Evolutionary conservation across 2,797 vertebrate genomes (phyloP), one percentile per base, ranked within the genome.

Genomic region (Clarias fuscus): DNA sequence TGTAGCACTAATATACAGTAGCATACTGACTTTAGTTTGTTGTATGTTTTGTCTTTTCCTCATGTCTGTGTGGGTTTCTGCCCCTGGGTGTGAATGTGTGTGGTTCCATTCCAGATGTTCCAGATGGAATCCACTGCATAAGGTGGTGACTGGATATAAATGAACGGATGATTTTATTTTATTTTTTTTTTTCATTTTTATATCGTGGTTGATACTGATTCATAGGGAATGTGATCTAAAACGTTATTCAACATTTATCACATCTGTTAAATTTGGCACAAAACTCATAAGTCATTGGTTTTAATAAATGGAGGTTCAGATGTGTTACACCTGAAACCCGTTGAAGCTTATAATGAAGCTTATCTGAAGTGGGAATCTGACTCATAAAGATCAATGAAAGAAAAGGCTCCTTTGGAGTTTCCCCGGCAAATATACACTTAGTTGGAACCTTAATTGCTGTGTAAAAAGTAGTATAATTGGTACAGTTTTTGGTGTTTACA

Each of bases 271-370:
- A 5, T 64, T 65, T 48, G 40, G 33, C 13, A 43, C 37, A 27
- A 37, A 61, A 1, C 10, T 37, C 30, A 14, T 56, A 22, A n/a
- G 30, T 24, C 11, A 62, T 24, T 79, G 53, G 58, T 37, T 78
- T 61, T 61, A 30, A 7, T 78, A 37, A 78, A 61, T 24, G 11
- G 17, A 61, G 76, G 17, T 33, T 59, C 76, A 22, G 76, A 82
- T 65, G 79, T 71, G 27, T 71, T 83, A 15, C 13, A 40, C 76
- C 76, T 79, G 58, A 79, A 79, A 61, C 30, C 17, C 11, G 7
- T 43, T 64, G 33, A 56, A 56, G 53, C 53, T 56, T 13, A 37
- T 61, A 78, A 77, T 77, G 56, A 77, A 56, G 48, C 48, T 53
- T 77, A 77, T 30, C 48, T 59, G 75, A 77, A 37, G 56, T 15